Percentiles rank a stretch among this genome's conserved stretches.
These are phyloP conservation scores for Erynnis tages DNA, from an alignment of 2,888 invertebrate species.

Conservation along the genomic window DNA sequence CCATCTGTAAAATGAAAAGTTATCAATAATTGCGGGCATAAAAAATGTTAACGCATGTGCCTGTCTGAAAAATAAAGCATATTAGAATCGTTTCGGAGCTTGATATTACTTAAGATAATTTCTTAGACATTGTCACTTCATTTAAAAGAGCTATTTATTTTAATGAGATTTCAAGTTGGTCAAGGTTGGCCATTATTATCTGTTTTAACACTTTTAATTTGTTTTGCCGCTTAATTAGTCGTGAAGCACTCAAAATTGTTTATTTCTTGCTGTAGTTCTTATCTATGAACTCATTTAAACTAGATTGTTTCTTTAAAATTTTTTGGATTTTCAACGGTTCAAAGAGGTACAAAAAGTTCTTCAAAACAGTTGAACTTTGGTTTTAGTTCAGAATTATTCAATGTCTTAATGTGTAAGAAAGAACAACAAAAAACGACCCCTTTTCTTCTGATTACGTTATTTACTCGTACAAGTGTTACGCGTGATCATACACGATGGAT, in stretches of 20 bases:
- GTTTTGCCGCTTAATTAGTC: slow-evolving; percentile 9
- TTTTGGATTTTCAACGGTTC: too few relatives aligned
- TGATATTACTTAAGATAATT: slow-evolving; percentile 3
- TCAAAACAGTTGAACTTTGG: too few relatives aligned
- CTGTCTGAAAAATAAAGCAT: neutral
- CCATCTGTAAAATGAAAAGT: too few relatives aligned
- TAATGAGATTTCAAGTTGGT: slow-evolving; percentile 20
- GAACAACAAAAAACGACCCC: too few relatives aligned
- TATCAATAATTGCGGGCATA: neutral
- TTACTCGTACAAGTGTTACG: neutral
- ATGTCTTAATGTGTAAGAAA: too few relatives aligned
- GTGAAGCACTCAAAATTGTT: neutral
- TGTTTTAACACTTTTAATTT: slow-evolving; percentile 12
- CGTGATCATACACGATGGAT: slow-evolving; percentile 1
- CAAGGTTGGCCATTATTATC: slow-evolving; percentile 20
- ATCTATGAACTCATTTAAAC: neutral
- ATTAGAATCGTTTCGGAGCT: slow-evolving; percentile 1
- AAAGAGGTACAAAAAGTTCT: too few relatives aligned
- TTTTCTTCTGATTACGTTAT: neutral
- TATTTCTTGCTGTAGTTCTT: neutral
- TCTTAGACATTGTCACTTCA: slow-evolving; percentile 19
- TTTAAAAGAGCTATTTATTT: slow-evolving; percentile 19
- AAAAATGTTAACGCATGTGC: too few relatives aligned
- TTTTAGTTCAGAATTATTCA: too few relatives aligned
- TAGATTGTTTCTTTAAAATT: neutral